Evolutionary conservation across 2,113 vertebrate genomes (phyloP).

Genomic region (Hippoglossus stenolepis): DNA sequence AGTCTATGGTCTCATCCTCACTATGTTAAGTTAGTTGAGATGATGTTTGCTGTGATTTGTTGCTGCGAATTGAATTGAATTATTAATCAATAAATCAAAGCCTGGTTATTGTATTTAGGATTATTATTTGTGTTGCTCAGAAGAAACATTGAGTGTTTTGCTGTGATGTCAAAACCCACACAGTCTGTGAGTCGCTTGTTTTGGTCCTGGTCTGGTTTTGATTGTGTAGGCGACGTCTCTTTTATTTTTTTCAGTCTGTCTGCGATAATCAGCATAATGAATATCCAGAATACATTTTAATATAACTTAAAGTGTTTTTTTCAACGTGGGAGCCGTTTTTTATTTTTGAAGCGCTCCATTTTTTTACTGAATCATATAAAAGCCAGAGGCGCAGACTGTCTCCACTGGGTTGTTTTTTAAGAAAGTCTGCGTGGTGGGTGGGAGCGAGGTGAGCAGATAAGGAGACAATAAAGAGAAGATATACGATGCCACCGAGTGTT

Average conservation of each 20-base stretch:
- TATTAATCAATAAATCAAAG: no score
- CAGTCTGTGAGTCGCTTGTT: constrained; percentile 1
- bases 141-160: background rate
- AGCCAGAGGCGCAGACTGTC: background rate
- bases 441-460: background rate
- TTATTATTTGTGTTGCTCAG: background rate
- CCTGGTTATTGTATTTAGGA: no score
- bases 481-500: background rate
- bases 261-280: constrained; percentile 40
- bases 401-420: background rate
- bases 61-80: no score
- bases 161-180: background rate
- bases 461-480: constrained; percentile 19
- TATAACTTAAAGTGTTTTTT: background rate
- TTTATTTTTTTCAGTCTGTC: background rate
- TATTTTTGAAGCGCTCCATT: background rate
- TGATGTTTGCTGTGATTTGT: no score
- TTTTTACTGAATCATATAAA: constrained; percentile 9
- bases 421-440: background rate
- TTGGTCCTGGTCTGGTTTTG: constrained; percentile 1
- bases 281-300: background rate
- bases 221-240: constrained; percentile 33
- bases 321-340: background rate
- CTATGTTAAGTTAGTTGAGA: no score
- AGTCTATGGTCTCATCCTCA: no score